phyloP scores from a whole-genome alignment of 2,888 invertebrate species.

The Drosophila fungiperda region DNA sequence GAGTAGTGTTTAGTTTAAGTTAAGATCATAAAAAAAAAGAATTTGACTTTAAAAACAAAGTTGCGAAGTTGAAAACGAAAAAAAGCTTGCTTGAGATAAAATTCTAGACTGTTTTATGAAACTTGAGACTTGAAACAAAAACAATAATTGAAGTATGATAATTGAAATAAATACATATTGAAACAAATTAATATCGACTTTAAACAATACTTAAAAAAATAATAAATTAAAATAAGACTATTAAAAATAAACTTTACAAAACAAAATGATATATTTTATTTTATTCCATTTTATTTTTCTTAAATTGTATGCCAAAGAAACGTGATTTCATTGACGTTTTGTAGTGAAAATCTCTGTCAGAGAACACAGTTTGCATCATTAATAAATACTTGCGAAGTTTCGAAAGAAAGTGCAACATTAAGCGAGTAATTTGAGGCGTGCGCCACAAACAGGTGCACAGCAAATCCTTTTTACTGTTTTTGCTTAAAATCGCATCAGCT shows the following conservation, averaged over 20 bases:
- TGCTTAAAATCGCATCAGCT: not conserved
- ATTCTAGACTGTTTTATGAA: not conserved
- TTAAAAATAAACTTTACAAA: not conserved
- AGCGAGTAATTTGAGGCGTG: not conserved
- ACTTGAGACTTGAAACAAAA: not conserved
- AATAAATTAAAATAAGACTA: not conserved
- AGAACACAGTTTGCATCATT: not conserved
- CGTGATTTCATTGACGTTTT: not conserved
- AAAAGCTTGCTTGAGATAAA: not conserved
- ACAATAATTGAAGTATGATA: not conserved
- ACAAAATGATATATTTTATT: not conserved
- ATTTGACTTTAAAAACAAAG: not conserved
- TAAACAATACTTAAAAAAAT: not conserved
- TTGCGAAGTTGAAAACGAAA: not conserved
- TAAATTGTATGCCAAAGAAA: not conserved
- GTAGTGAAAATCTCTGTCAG: not conserved
- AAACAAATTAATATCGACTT: not conserved
- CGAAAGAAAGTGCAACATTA: not conserved
- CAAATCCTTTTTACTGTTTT: constrained; percentile 3
- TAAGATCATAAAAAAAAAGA: not conserved
- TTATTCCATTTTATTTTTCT: not conserved
- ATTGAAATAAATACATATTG: not conserved
- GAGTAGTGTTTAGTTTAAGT: not conserved
- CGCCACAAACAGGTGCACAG: not conserved
- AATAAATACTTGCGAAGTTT: constrained; percentile 5